Base-by-base conservation (phyloP, 2,797 vertebrate species). In the Emys orbicularis region DNA sequence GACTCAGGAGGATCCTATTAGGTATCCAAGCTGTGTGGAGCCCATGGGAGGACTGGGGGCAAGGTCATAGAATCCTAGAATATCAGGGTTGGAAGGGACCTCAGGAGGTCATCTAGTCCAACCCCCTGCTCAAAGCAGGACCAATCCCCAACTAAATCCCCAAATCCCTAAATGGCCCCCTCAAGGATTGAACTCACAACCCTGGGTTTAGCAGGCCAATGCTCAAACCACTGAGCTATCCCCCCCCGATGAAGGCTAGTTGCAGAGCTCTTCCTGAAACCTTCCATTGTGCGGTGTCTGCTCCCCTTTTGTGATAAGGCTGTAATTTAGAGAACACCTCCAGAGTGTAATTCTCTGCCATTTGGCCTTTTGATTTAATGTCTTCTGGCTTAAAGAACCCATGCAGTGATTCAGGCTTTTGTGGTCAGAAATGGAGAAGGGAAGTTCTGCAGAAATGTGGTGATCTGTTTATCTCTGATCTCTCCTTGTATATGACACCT, bases 231-330 rank as follows among this genome's bases (percentile, higher is more conserved):
- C 47, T 47, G 47, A 47, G 47, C 47, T 47, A 47, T 47, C 47
- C 47, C 47, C 3, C 8, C 44, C 47, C 8, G 47, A 47, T 47
- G 47, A 47, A 47, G 10, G 41, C 44, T 85, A 83, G 8, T 50
- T 83, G 5, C 23, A 31, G 25, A 85, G 57, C 79, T 86, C 2
- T 44, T 85, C 9, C 65, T 72, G 19, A 72, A 37, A 61, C 31
- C n/a, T 92, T 92, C 16, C 1, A 0, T 31, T 27, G 8, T 56
- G 6, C 12, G 7, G 3, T 34, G 41, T 31, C 13, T 74, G 2
- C 72, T 81, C 93, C 9, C 49, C 8, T 89, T 12, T 47, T 90
- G 29, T 84, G 82, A 25, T 80, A 84, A 85, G 9, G 79, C 37
- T 6, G 19, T 34, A 29, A 31, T 84, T 90, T 44, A 72, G 76